phyloP scores from a whole-genome alignment of 2,888 invertebrate genomes.

The Clitarchus hookeri region DNA sequence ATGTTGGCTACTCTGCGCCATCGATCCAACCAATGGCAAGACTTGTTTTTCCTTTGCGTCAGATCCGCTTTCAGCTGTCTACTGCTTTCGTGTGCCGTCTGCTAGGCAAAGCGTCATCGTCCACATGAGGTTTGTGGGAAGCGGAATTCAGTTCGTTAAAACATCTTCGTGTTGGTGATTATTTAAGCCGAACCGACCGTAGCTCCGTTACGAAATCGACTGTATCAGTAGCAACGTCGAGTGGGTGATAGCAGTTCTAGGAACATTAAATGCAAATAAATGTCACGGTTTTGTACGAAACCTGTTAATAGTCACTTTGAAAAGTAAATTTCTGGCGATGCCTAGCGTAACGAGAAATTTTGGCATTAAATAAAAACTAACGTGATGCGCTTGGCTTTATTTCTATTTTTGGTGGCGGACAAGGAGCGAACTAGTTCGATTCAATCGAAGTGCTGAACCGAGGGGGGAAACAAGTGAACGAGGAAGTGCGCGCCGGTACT shows the following conservation, averaged over 20 bases:
- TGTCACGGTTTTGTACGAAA: not conserved
- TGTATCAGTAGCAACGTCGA: not conserved
- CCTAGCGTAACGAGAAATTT: not conserved
- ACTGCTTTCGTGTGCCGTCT: constrained; percentile 36
- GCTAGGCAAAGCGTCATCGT: constrained; percentile 33
- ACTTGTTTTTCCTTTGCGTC: constrained; percentile 33
- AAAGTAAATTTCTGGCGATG: too few species aligned
- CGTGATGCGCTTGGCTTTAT: constrained; percentile 4
- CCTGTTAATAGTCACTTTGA: not conserved
- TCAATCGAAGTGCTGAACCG: constrained; percentile 24
- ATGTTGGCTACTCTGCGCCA: constrained; percentile 29
- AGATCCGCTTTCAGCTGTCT: constrained; percentile 33
- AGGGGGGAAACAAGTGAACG: constrained; percentile 12
- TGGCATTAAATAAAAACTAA: not conserved
- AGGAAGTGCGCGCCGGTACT: constrained; percentile 26
- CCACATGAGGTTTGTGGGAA: not conserved
- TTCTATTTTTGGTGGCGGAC: constrained; percentile 25
- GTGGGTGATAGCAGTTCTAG: not conserved
- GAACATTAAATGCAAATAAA: not conserved
- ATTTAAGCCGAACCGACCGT: not conserved
- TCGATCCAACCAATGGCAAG: constrained; percentile 33
- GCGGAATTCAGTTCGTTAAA: not conserved
- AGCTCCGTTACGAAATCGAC: not conserved
- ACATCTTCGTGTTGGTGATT: not conserved
- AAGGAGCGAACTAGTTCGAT: constrained; percentile 26